Evolutionary conservation across 2,113 vertebrate genomes (phyloP), one percentile per base, ranked within the genome.

Genomic region (Planiliza haematocheilus): DNA sequence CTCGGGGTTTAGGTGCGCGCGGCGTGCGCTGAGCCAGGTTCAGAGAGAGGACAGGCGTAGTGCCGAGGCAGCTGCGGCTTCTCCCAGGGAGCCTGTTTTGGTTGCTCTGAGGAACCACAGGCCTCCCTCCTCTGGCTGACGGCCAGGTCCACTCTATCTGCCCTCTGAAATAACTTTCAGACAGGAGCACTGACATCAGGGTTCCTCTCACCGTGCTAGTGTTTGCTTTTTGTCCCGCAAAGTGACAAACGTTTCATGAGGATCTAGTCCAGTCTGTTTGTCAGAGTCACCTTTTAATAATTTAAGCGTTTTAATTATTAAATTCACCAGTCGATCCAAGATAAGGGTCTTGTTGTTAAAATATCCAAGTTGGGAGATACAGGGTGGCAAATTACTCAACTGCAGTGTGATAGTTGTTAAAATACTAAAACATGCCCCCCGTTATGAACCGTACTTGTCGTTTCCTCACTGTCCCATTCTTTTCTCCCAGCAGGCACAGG

Each of bases 401-500:
- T 30, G 24, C 24, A 30, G 24, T 30, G 24, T 30, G 24, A 30
- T 30, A 30, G 24, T 30, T 5, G 3, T 5, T 30, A 30, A 30
- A 30, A 30, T 30, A 30, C 5, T 30, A 30, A 30, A 30, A 30
- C 24, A 2, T 30, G 24, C 24, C 24, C 24, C 24, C 5, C 3
- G 2, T 30, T 30, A 3, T 30, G 24, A 30, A 30, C 24, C 24
- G 1, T 8, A 1, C 45, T 5, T 58, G 3, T 53, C 7, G 3
- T 48, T 49, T 50, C 41, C 43, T 56, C 20, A 59, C 58, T 14
- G 2, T 2, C 18, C 11, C 36, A 3, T 10, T 17, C 51, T 68
- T 68, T 1, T 10, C 1, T 63, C 45, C 20, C 64, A 88, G 79
- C 77, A 97, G 97, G 83, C 97, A 97, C 86, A 95, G 95, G 79